Evolutionary conservation across 2,888 invertebrate genomes (phyloP), one percentile per base, ranked within the genome.

Genomic region (Hypolimnas misippus): DNA sequence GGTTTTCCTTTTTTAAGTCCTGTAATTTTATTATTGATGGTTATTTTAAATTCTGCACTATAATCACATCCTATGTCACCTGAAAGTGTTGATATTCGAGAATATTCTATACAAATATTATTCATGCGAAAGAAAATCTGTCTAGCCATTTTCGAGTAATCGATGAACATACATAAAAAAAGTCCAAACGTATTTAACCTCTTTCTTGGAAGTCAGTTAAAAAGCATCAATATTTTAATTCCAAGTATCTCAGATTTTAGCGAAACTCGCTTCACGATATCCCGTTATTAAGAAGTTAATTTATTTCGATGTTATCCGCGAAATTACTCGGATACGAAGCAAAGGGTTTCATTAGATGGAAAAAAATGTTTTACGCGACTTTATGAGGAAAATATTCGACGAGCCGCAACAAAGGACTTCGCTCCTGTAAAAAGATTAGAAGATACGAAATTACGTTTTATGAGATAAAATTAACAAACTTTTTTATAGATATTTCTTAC

Each of bases 251-350:
- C 17, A 53, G 31, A 59, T 25, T 17, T 53, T 7, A 44, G 19
- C 19, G 17, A 3, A 49, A 35, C 35, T 31, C 40, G 29, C 19
- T 57, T 55, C 25, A 17, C 33, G 54, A 55, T 58, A 19, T 16
- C 10, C 10, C 40, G 17, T 44, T 57, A 54, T 46, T 62, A 65
- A 57, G 62, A 62, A 67, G 62, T 64, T 66, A 66, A 67, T 64
- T 64, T 62, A 61, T 61, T 65, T 59, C 63, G 64, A 63, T 56
- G 64, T 51, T 62, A 70, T 59, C 49, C 38, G 10, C 49, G 35
- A 19, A 60, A 38, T 61, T 50, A 50, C 31, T 31, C 21, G 10
- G 35, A 19, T 61, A 29, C 10, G 1, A 42, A 19, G 40, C 16
- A 42, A 56, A 54, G 51, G 59, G 35, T 59, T 58, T 54, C 35